phyloP scores from a whole-genome alignment of 2,797 vertebrate genomes.

The Alcedo atthis region DNA sequence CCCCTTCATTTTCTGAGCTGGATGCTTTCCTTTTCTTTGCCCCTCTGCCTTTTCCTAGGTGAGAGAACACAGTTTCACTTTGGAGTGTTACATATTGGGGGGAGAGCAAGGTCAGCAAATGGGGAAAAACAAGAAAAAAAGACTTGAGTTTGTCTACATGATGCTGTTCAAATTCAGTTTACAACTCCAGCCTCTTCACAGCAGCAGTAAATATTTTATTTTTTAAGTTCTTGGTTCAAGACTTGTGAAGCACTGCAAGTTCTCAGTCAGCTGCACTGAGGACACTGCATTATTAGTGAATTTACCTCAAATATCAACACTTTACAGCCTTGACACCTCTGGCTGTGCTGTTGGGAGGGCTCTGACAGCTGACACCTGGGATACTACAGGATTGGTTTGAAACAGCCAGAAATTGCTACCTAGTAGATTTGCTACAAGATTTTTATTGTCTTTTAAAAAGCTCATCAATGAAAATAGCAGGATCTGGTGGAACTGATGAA shows the following conservation, averaged over 20 bases:
- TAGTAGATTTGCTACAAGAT: not conserved
- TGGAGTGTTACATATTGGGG: no score
- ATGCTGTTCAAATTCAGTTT: not conserved
- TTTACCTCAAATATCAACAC: not conserved
- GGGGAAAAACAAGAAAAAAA: not conserved
- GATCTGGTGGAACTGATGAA: not conserved
- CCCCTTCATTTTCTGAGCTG: slow-evolving; percentile 91
- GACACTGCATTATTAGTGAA: not conserved
- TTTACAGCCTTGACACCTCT: not conserved
- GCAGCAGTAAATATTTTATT: not conserved
- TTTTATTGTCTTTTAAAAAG: not conserved
- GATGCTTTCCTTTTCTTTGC: slow-evolving; percentile 94
- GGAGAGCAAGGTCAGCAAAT: not conserved
- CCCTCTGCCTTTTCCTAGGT: slow-evolving; percentile 90
- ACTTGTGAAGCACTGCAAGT: not conserved
- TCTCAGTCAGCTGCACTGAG: not conserved
- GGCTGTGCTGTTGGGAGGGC: not conserved
- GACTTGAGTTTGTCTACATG: not conserved
- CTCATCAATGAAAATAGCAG: not conserved
- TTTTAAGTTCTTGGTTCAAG: not conserved
- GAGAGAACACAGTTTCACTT: not conserved
- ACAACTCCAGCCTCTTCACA: not conserved
- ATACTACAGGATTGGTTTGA: not conserved
- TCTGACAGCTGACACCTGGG: not conserved
- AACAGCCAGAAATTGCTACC: not conserved